A percentile compares a stretch with the other conserved stretches of the same genome.
These are phyloP conservation scores for Lymantria dispar DNA, from an alignment of 2,888 invertebrate species.

Conservation along the genomic window DNA sequence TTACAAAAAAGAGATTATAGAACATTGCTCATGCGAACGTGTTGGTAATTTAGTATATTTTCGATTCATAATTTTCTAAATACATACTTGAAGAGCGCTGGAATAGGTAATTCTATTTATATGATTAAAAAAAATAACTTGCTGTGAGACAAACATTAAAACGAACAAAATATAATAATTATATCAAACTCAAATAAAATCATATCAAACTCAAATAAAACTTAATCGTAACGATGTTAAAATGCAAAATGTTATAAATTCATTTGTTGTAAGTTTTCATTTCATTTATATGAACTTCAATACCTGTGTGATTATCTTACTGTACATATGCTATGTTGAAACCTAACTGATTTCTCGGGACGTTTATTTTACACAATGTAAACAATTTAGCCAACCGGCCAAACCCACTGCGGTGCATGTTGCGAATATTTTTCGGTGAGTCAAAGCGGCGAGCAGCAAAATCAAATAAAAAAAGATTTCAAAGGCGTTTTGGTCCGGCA, in stretches of 20 bases:
- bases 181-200: slow-evolving; percentile 46
- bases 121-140: slow-evolving; percentile 21
- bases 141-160: slow-evolving; percentile 36
- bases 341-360: slow-evolving; percentile 35
- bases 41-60: slow-evolving; percentile 13
- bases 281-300: slow-evolving; percentile 39
- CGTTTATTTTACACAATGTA: slow-evolving; percentile 38
- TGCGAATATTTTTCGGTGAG: too few relatives aligned
- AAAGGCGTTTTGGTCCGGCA: too few relatives aligned
- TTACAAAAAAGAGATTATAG: too few relatives aligned
- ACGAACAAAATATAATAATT: slow-evolving; percentile 44
- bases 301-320: slow-evolving; percentile 22
- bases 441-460: too few relatives aligned
- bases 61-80: slow-evolving; percentile 22
- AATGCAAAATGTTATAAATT: slow-evolving; percentile 54
- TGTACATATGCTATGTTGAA: slow-evolving; percentile 23
- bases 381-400: slow-evolving; percentile 20
- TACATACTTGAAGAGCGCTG: slow-evolving; percentile 32
- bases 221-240: slow-evolving; percentile 52
- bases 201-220: slow-evolving; percentile 53
- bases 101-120: slow-evolving; percentile 27
- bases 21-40: too few relatives aligned
- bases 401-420: too few relatives aligned
- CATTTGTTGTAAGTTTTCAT: slow-evolving; percentile 51
- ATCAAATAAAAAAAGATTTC: too few relatives aligned